Percentiles rank a stretch among this genome's conserved stretches.
Evolutionary conservation across 2,113 vertebrate genomes (phyloP).

Genomic region (Ceyx cyanopectus): DNA sequence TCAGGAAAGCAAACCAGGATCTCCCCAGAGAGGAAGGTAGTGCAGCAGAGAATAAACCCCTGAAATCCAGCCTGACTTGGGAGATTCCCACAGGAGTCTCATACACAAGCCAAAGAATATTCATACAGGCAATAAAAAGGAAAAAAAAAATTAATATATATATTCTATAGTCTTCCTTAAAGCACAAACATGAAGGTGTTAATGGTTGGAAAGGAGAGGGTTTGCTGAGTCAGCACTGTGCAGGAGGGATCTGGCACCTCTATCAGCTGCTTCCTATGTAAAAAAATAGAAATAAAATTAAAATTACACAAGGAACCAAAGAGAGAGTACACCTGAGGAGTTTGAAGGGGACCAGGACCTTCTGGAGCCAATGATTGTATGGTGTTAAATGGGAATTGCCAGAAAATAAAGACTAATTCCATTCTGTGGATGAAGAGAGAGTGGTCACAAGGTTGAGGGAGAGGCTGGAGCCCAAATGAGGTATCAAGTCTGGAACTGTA

Average conservation of each 20-base stretch:
- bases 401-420: not conserved
- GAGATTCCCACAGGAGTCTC: not conserved
- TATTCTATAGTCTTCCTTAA: too few species aligned
- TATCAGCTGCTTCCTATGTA: not conserved
- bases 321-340: not conserved
- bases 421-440: not conserved
- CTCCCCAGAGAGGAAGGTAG: not conserved
- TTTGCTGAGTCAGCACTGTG: not conserved
- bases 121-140: not conserved
- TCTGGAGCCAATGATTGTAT: rapidly evolving
- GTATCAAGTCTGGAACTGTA: not conserved
- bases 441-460: not conserved
- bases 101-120: not conserved
- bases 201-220: not conserved
- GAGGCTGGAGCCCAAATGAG: not conserved
- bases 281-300: not conserved
- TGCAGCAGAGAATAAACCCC: not conserved
- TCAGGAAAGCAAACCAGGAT: not conserved
- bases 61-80: not conserved
- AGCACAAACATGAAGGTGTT: not conserved
- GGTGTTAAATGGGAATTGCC: not conserved
- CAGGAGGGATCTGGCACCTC: not conserved
- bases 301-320: rapidly evolving
- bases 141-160: not conserved
- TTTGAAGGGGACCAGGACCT: rapidly evolving